phyloP scores from a whole-genome alignment of 2,113 vertebrate genomes.

The Plecotus auritus region DNA sequence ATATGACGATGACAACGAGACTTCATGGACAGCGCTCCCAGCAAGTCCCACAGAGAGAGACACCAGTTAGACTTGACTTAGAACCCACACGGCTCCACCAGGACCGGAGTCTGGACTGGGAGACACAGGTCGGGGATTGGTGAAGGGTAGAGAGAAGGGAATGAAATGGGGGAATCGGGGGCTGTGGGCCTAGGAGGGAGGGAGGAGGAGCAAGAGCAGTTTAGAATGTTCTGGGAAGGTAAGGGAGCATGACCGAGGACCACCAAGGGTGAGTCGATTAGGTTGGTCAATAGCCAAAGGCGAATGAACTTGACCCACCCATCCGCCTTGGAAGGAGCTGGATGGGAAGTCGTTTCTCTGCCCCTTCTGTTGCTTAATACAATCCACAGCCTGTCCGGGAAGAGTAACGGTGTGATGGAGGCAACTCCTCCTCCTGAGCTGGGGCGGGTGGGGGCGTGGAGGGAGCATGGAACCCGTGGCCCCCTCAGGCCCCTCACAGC shows the following conservation, averaged over 20 bases:
- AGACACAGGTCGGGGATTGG: not conserved
- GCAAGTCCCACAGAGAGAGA: not conserved
- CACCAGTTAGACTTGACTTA: not conserved
- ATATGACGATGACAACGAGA: not conserved
- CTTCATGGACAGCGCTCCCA: not conserved
- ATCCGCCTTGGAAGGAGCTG: not conserved
- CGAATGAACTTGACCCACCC: not conserved
- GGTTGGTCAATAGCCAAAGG: not conserved
- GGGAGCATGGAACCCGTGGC: not conserved
- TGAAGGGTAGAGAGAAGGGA: not conserved
- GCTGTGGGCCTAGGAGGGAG: not conserved
- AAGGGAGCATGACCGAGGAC: not conserved
- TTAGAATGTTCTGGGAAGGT: not conserved
- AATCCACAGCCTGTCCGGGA: not conserved
- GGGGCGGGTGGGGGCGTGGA: accelerated
- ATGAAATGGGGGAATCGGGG: not conserved
- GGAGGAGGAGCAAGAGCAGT: not conserved
- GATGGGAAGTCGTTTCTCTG: not conserved
- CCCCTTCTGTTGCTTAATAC: not conserved
- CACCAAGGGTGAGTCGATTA: not conserved
- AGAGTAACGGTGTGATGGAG: not conserved
- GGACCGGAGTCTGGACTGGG: not conserved
- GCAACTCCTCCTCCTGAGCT: not conserved
- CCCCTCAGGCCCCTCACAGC: not conserved
- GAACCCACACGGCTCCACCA: not conserved